Percentiles rank a stretch among this genome's conserved stretches.
Conservation (phyloP, 2,888 invertebrate species). For the Tinea pellionella region DNA sequence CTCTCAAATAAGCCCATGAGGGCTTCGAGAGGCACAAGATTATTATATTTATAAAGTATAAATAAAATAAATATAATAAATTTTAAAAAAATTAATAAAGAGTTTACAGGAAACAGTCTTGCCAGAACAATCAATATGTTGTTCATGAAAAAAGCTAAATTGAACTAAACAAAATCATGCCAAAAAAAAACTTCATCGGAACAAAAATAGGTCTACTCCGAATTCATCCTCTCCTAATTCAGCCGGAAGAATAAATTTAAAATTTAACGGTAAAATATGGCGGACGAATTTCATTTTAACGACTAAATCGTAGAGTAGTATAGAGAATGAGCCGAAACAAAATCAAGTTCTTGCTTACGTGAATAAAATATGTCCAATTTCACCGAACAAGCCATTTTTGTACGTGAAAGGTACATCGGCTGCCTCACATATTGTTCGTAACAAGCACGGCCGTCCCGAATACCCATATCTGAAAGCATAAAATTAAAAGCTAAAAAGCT, state of each 20-base stretch:
- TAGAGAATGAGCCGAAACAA: conserved; percentile 16
- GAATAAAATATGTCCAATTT: conserved; percentile 71
- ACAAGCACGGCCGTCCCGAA: conserved; percentile 67
- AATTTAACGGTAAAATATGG: too few relatives aligned
- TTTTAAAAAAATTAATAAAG: too few relatives aligned
- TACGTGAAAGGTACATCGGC: conserved; percentile 63
- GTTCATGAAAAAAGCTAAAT: not conserved
- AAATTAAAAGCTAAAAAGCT: not conserved
- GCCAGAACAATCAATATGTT: not conserved
- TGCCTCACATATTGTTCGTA: conserved; percentile 74
- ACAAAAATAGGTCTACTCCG: not conserved
- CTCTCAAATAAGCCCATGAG: too few relatives aligned
- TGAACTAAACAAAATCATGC: conserved; percentile 4
- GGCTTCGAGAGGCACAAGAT: too few relatives aligned
- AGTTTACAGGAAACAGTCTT: too few relatives aligned
- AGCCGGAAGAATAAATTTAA: not conserved
- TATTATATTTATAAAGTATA: too few relatives aligned
- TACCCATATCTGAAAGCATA: conserved; percentile 45
- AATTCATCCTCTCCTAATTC: not conserved
- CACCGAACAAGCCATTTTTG: conserved; percentile 70
- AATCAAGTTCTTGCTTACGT: conserved; percentile 48
- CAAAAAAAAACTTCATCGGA: conserved; percentile 11
- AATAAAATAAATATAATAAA: too few relatives aligned
- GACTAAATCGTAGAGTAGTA: conserved; percentile 9
- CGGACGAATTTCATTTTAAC: not conserved